Evolutionary conservation across 1,140 invertebrate genomes (phyloP).

Genomic region (Aphis gossypii): DNA sequence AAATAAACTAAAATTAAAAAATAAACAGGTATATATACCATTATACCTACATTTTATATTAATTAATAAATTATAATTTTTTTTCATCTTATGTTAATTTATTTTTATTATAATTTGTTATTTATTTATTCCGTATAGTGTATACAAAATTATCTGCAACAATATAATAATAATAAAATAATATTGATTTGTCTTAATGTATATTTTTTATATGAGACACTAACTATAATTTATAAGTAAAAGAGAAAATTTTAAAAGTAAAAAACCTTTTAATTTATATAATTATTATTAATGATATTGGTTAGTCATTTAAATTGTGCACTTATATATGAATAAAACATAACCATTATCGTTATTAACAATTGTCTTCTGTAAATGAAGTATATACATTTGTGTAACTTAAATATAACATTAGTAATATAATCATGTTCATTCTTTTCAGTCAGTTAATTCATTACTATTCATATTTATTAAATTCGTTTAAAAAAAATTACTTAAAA

Average conservation of each 20-base stretch:
- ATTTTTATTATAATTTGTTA: too few relatives aligned
- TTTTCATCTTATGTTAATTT: not conserved
- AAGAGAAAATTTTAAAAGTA: not conserved
- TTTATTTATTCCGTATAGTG: not conserved
- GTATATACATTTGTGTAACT: not conserved
- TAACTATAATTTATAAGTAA: not conserved
- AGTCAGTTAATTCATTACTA: not conserved
- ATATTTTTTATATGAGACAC: not conserved
- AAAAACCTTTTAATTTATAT: not conserved
- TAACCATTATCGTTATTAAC: not conserved
- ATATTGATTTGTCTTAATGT: not conserved
- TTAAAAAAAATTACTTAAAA: conserved; percentile 4
- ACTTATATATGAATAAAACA: not conserved
- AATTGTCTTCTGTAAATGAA: not conserved
- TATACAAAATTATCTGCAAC: not conserved
- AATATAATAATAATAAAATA: not conserved
- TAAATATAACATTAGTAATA: not conserved
- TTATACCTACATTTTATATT: not conserved
- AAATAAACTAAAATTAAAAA: not conserved
- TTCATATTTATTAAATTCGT: not conserved
- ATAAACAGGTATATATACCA: not conserved
- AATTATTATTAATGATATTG: not conserved
- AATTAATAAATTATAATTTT: not conserved
- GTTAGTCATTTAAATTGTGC: not conserved
- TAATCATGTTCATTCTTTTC: not conserved